Base-by-base conservation (phyloP, 2,888 invertebrate species). In the Dromius quadrimaculatus region DNA sequence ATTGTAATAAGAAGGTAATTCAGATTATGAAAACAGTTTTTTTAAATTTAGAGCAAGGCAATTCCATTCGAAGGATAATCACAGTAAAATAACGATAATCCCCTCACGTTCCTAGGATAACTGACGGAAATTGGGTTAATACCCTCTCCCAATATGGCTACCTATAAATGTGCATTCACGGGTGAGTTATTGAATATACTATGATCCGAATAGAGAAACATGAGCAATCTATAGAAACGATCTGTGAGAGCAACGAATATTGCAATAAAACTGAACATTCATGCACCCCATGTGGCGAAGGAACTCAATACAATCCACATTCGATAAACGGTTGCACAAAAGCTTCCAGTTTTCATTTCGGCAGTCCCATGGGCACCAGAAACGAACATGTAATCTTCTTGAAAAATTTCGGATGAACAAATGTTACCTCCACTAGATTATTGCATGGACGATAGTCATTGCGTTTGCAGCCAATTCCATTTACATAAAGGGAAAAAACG, bases 311-410 rank as follows among this genome's bases (percentile, higher is more conserved):
- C 63, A 41, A 59, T 63, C 63, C 63, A 63, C 45, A 63, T 63
- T 63, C 63, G 63, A 63, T 63, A 63, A 63, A 63, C 63, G 45
- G 41, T 45, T n/a, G n/a, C n/a, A n/a, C n/a, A n/a, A n/a, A n/a
- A 63, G 19, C 23, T 63, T 20, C 43, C 43, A 28, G 28, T 63
- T 43, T 63, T 43, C 45, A 43, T 63, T 63, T 28, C 63, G n/a
- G n/a, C n/a, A 17, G 9, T 45, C 63, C 63, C 28, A 11, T 15
- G 28, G 43, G 62, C 13, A 1, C 19, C 38, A 11, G 15, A 62
- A 41, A 22, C 62, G 62, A 63, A 63, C 23, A 28, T 36, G 28
- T 45, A 63, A 63, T 63, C 45, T 63, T 63, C 45, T 23, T 28
- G 45, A 63, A 63, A n/a, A n/a, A n/a, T n/a, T n/a, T n/a, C 43